Base-by-base conservation (phyloP, 2,888 invertebrate species). In the Acronicta psi region DNA sequence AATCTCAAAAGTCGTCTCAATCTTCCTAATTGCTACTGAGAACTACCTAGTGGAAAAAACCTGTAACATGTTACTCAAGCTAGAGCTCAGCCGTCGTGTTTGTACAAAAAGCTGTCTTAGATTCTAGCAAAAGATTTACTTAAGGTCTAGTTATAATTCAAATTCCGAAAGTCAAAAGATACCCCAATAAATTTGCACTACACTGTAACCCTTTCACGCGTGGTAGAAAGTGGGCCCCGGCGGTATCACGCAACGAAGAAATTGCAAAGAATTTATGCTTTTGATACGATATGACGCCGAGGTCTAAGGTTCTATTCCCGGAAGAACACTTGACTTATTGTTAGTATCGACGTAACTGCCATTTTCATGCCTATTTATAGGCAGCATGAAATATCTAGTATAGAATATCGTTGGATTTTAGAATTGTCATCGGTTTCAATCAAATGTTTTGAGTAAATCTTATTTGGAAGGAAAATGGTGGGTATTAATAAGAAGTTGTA, bases 231-330 rank as follows among this genome's bases (percentile, higher is more conserved):
- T 94, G 87, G 92, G 90, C 86, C 89, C 89, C 87, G 81, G 82
- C 78, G 74, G 73, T 82, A 88, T 86, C 93, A 94, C 93, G 93
- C 93, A 92, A 93, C 87, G 81, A 90, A 92, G 91, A 90, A 92
- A 92, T 93, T 84, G 92, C 87, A 92, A 93, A 93, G 93, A 92
- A 93, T 93, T 93, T 93, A 93, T 91, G 91, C 87, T 88, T 89
- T 87, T 87, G 86, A 90, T 86, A 87, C 87, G 85, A 87, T 88
- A 86, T 88, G 86, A 86, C 69, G 80, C 81, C 76, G 81, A 77
- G 85, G 89, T 83, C 87, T 81, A 62, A 83, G 86, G 86, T 89
- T 88, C 83, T 71, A 67, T 82, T 79, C 85, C 85, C 81, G 84
- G 85, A 82, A 84, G 73, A 69, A 62, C 64, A 73, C 62, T 73